phyloP scores from a whole-genome alignment of 2,797 vertebrate genomes.

The Podargus strigoides region DNA sequence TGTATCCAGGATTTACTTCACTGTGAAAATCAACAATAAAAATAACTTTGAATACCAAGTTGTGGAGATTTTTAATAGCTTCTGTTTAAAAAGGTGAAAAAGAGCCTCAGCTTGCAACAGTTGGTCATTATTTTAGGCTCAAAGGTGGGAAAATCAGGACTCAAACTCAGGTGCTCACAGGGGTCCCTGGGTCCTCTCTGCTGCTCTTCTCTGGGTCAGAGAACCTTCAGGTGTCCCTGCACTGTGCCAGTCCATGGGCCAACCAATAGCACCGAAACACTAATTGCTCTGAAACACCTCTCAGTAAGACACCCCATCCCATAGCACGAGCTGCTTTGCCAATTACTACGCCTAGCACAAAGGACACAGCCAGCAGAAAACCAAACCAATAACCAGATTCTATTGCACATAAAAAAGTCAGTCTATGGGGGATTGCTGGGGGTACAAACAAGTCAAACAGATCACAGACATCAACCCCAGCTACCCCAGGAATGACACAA shows the following conservation, averaged over 20 bases:
- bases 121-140: background rate
- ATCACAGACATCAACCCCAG: too few species aligned
- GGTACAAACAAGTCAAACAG: too few species aligned
- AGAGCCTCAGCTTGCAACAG: background rate
- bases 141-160: background rate
- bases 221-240: background rate
- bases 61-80: background rate
- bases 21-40: constrained; percentile 43
- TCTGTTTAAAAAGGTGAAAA: background rate
- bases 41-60: background rate
- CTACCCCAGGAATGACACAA: too few species aligned
- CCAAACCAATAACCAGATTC: too few species aligned
- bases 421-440: too few species aligned
- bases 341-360: too few species aligned
- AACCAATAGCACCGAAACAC: background rate
- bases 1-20: background rate
- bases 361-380: too few species aligned
- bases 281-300: background rate
- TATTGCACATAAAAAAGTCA: too few species aligned
- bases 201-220: background rate
- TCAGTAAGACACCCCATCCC: too few species aligned
- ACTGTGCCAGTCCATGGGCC: background rate
- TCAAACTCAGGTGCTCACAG: rapidly evolving
- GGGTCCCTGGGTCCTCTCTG: background rate
- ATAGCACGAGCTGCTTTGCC: too few species aligned